Conservation (phyloP, 2,797 vertebrate species). For the Pangasius djambal region DNA sequence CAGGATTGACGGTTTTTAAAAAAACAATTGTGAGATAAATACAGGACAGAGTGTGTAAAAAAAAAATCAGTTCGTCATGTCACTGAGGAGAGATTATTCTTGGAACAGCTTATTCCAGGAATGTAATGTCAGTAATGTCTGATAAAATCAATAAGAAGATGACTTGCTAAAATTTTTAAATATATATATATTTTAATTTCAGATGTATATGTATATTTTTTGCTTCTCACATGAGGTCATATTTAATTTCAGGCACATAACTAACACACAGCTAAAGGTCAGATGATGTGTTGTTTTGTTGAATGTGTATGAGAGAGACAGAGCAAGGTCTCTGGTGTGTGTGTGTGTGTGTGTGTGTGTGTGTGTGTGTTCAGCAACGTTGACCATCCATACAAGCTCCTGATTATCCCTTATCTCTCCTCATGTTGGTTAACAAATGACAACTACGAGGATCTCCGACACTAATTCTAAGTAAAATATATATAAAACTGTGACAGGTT, state of each 20-base stretch:
- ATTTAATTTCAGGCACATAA: background rate
- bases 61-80: background rate
- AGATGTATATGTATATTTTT: background rate
- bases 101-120: background rate
- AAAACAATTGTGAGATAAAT: background rate
- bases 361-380: background rate
- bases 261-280: background rate
- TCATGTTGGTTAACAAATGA: background rate
- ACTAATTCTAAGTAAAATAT: background rate
- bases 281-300: background rate
- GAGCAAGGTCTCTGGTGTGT: background rate
- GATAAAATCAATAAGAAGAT: background rate
- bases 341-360: background rate
- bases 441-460: background rate
- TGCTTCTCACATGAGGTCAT: background rate
- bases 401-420: background rate
- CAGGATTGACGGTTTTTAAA: background rate
- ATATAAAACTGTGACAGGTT: background rate
- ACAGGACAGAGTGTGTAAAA: background rate
- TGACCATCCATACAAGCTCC: background rate
- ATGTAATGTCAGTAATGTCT: background rate
- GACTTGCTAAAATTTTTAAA: background rate
- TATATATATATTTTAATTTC: background rate
- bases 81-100: background rate
- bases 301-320: background rate